Percentiles rank a stretch among this genome's conserved stretches.
Conservation (phyloP, 2,888 invertebrate species). For the Drosophila barbarae region DNA sequence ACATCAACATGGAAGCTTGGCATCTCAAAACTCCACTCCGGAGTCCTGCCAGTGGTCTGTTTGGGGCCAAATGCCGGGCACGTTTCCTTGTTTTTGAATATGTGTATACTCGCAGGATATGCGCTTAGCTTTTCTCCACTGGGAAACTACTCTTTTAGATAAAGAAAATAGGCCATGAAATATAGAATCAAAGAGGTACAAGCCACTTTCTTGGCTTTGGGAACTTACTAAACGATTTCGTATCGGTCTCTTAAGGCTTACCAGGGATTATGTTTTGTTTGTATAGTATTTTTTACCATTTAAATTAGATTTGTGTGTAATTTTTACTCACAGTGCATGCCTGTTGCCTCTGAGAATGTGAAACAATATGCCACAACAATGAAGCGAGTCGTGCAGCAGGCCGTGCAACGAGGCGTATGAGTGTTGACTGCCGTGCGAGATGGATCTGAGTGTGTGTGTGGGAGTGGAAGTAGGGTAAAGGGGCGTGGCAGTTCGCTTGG, state of each 20-base stretch:
- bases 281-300: background rate
- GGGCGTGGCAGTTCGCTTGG: conserved; percentile 46
- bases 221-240: background rate
- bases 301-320: background rate
- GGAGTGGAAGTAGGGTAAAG: background rate
- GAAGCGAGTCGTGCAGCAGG: conserved; percentile 66
- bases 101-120: conserved; percentile 28
- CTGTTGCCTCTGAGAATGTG: conserved; percentile 53
- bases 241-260: background rate
- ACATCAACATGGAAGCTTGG: conserved; percentile 17
- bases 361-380: conserved; percentile 73
- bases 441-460: conserved; percentile 1
- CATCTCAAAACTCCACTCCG: conserved; percentile 30
- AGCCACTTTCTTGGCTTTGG: background rate
- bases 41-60: conserved; percentile 23
- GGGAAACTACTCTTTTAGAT: background rate
- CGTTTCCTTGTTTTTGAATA: conserved; percentile 40
- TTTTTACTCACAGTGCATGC: conserved; percentile 18
- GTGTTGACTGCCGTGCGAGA: conserved; percentile 61
- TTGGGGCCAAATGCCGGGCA: conserved; percentile 37
- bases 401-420: conserved; percentile 74
- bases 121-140: conserved; percentile 2
- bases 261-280: background rate
- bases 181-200: background rate
- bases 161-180: background rate